Conservation (phyloP, 2,888 invertebrate species). For the Poecilus cupreus region DNA sequence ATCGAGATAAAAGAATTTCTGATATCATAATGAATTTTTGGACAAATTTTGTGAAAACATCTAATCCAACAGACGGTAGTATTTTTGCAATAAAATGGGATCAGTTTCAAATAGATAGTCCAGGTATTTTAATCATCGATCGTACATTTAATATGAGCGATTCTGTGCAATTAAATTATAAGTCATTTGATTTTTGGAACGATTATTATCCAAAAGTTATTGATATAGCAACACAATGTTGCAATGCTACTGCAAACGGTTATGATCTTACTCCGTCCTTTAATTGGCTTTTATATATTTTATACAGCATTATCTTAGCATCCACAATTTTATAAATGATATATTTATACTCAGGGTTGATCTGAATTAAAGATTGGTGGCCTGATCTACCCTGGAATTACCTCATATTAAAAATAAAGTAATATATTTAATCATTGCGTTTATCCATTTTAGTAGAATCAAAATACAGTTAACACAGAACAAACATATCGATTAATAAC, state of each 20-base stretch:
- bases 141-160: constrained; percentile 86
- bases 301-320: constrained; percentile 22
- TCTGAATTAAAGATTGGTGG: constrained; percentile 6
- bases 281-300: constrained; percentile 34
- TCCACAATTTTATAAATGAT: constrained; percentile 18
- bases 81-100: constrained; percentile 85
- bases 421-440: constrained; percentile 10
- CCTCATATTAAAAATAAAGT: constrained; percentile 12
- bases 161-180: constrained; percentile 81
- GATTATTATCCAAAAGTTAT: constrained; percentile 87
- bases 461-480: background rate
- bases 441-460: constrained; percentile 4
- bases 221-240: constrained; percentile 84
- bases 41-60: constrained; percentile 85
- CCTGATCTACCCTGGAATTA: background rate
- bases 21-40: constrained; percentile 89
- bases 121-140: constrained; percentile 84
- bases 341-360: constrained; percentile 11
- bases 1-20: constrained; percentile 84
- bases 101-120: constrained; percentile 79
- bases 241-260: constrained; percentile 75
- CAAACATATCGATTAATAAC: constrained; percentile 41
- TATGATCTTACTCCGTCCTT: background rate
- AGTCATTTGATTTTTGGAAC: constrained; percentile 89
- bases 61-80: constrained; percentile 82